Evolutionary conservation across 1,140 invertebrate species (phyloP).

Genomic region (Panagrolaimus sp.): DNA sequence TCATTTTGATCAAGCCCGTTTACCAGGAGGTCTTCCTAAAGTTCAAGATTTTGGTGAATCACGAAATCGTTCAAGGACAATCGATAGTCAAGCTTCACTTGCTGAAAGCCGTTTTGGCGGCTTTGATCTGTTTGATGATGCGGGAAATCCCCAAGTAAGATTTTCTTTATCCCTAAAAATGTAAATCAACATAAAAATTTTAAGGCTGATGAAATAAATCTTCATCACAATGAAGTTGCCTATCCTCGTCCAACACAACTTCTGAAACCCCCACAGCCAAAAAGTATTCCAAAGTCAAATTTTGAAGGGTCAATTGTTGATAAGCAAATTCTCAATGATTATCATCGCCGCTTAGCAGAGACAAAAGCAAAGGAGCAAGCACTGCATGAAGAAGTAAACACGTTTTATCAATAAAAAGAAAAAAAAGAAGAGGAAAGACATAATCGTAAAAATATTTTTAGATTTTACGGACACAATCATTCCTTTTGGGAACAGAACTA

Average conservation of each 20-base stretch:
- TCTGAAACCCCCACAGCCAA: neutral
- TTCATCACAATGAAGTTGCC: conserved; percentile 27
- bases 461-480: neutral
- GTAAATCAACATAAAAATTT: neutral
- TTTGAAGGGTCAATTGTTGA: neutral
- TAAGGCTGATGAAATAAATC: conserved; percentile 22
- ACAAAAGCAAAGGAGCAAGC: neutral
- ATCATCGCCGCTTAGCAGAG: neutral
- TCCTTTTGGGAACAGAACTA: neutral
- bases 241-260: conserved; percentile 21
- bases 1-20: neutral
- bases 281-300: neutral
- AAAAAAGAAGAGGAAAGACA: too few species aligned
- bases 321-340: conserved; percentile 4
- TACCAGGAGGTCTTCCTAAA: neutral
- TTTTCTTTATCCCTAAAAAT: neutral
- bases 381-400: conserved; percentile 1
- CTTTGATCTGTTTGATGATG: conserved; percentile 29
- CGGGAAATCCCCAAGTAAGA: conserved; percentile 11
- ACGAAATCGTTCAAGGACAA: conserved; percentile 19
- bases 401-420: too few species aligned
- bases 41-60: neutral
- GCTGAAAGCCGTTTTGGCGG: conserved; percentile 31
- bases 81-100: conserved; percentile 30
- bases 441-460: neutral